Conservation (phyloP, 2,888 invertebrate genomes). For the Dusona sp. region DNA sequence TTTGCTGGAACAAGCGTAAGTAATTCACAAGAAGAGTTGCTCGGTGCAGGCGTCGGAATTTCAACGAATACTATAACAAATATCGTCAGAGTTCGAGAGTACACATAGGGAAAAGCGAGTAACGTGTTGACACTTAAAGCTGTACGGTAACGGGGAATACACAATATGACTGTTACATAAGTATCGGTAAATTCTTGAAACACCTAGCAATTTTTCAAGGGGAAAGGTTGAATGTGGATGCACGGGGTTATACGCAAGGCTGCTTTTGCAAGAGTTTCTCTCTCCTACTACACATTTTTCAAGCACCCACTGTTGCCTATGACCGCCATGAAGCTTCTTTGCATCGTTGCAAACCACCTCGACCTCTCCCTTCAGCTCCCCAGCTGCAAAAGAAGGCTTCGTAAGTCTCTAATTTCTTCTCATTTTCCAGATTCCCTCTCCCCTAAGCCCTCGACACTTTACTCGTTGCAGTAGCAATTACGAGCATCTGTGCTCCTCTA, state of each 20-base stretch:
- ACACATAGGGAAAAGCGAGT: slow-evolving; percentile 13
- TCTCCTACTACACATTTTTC: slow-evolving; percentile 37
- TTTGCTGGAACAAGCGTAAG: slow-evolving; percentile 63
- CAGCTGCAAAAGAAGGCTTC: slow-evolving; percentile 17
- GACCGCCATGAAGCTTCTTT: slow-evolving; percentile 39
- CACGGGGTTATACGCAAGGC: slow-evolving; percentile 46
- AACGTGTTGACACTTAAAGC: slow-evolving; percentile 56
- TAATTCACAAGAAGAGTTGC: slow-evolving; percentile 59
- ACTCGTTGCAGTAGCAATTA: slow-evolving; percentile 68
- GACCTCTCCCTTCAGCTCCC: slow-evolving; percentile 6
- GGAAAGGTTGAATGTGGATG: slow-evolving; percentile 37
- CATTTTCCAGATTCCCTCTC: background rate
- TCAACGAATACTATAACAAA: slow-evolving; percentile 44
- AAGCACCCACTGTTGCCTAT: slow-evolving; percentile 29
- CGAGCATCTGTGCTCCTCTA: slow-evolving; percentile 65
- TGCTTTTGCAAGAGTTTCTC: slow-evolving; percentile 39
- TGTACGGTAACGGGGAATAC: slow-evolving; percentile 15
- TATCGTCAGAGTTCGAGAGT: slow-evolving; percentile 20
- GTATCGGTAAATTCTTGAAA: slow-evolving; percentile 59
- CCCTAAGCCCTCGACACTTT: slow-evolving; percentile 40
- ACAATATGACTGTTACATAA: slow-evolving; percentile 27
- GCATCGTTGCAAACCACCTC: slow-evolving; percentile 41
- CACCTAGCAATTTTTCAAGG: slow-evolving; percentile 39
- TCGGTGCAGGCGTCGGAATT: slow-evolving; percentile 48
- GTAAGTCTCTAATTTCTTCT: slow-evolving; percentile 60